Conservation (phyloP, 2,113 vertebrate genomes). For the Aphyosemion australe region DNA sequence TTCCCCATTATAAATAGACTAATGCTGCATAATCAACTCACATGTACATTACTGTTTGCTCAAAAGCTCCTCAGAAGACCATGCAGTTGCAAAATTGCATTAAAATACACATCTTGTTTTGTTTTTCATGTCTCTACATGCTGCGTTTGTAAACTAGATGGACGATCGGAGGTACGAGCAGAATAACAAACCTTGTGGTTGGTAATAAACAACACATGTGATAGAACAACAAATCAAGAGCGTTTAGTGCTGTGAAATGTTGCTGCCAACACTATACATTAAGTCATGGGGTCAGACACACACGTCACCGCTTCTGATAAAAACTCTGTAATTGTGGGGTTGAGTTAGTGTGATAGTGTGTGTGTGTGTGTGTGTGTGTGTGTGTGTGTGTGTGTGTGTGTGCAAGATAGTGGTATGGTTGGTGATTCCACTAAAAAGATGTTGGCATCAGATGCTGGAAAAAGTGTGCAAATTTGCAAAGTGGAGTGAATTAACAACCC, state of each 20-base stretch:
- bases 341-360: too few species aligned
- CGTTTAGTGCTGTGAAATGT: constrained; percentile 27
- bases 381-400: neutral
- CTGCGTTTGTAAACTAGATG: constrained; percentile 15
- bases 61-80: constrained; percentile 51
- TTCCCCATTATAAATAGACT: constrained; percentile 58
- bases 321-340: too few species aligned
- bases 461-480: constrained; percentile 67
- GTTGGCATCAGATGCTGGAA: constrained; percentile 57
- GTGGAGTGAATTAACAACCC: constrained; percentile 60
- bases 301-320: too few species aligned
- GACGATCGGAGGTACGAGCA: constrained; percentile 11
- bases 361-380: too few species aligned
- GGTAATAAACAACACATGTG: constrained; percentile 16
- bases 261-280: too few species aligned
- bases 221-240: constrained; percentile 50
- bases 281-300: too few species aligned
- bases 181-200: constrained; percentile 11
- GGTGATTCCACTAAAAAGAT: constrained; percentile 51
- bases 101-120: constrained; percentile 39
- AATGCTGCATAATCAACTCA: constrained; percentile 65
- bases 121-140: constrained; percentile 15
- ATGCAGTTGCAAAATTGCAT: constrained; percentile 33
- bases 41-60: constrained; percentile 52
- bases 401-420: constrained; percentile 24